Conservation (phyloP, 2,888 invertebrate species). For the Molorchus minor region DNA sequence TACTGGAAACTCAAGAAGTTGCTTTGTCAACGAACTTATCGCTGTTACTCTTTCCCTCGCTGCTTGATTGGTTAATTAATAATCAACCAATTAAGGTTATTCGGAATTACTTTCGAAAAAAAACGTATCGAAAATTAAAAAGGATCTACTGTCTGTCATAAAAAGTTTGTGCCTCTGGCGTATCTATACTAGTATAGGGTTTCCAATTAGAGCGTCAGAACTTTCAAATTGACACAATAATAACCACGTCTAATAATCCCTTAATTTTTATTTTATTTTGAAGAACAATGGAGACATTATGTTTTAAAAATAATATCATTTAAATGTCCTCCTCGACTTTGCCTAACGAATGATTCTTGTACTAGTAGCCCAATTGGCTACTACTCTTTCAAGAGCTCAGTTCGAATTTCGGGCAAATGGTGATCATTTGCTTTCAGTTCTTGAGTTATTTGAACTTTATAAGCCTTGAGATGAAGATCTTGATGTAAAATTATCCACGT, state of each 20-base stretch:
- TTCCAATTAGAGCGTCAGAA: not conserved
- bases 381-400: too few relatives aligned
- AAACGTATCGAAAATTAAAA: slow-evolving; percentile 10
- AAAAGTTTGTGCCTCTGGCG: not conserved
- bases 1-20: slow-evolving; percentile 2
- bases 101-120: slow-evolving; percentile 14
- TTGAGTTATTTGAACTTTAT: too few relatives aligned
- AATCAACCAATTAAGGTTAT: slow-evolving; percentile 22
- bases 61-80: slow-evolving; percentile 20
- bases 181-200: not conserved
- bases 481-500: too few relatives aligned
- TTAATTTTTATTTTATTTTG: too few relatives aligned
- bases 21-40: slow-evolving; percentile 16
- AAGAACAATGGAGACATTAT: too few relatives aligned
- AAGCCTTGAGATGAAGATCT: too few relatives aligned
- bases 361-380: too few relatives aligned
- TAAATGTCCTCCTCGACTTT: too few relatives aligned
- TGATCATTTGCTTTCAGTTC: too few relatives aligned
- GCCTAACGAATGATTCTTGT: too few relatives aligned
- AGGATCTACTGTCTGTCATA: not conserved
- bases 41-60: slow-evolving; percentile 2
- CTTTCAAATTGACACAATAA: not conserved
- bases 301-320: too few relatives aligned
- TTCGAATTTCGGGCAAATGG: too few relatives aligned
- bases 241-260: not conserved